These are phyloP conservation scores for Apomyelois bistriatella DNA, from an alignment of 2,888 invertebrate species.

Conservation along the genomic window DNA sequence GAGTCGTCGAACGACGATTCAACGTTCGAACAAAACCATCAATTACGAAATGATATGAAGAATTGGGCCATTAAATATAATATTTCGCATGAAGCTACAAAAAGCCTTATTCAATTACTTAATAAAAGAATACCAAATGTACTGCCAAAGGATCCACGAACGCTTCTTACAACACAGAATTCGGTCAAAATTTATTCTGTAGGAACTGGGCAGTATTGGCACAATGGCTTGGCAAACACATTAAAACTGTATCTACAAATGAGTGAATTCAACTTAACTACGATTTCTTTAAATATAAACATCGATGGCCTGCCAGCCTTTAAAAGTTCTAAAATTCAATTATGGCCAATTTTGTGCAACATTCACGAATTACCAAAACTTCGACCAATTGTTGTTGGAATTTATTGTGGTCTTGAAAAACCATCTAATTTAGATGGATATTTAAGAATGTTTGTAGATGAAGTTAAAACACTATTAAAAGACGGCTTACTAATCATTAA, in stretches of 20 bases:
- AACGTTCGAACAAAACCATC: too few species aligned
- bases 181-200: neutral
- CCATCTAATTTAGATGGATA: slow-evolving; percentile 10
- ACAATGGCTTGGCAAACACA: neutral
- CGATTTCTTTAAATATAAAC: slow-evolving; percentile 17
- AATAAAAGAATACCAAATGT: neutral
- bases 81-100: neutral
- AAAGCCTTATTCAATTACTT: neutral
- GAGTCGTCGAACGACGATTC: too few species aligned
- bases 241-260: neutral
- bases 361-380: slow-evolving; percentile 5
- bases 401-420: neutral
- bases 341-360: slow-evolving; percentile 24
- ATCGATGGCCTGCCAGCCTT: slow-evolving; percentile 23
- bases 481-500: neutral
- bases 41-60: neutral
- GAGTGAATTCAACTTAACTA: neutral
- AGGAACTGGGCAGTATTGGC: neutral
- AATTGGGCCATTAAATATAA: neutral
- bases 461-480: slow-evolving; percentile 16
- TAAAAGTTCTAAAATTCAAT: slow-evolving; percentile 21
- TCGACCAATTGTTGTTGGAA: slow-evolving; percentile 2
- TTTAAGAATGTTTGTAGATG: slow-evolving; percentile 14
- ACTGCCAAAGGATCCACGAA: neutral
- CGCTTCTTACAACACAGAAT: neutral